These are phyloP conservation scores for Sepioteuthis lessoniana DNA, from an alignment of 2,888 invertebrate species.

Conservation along the genomic window DNA sequence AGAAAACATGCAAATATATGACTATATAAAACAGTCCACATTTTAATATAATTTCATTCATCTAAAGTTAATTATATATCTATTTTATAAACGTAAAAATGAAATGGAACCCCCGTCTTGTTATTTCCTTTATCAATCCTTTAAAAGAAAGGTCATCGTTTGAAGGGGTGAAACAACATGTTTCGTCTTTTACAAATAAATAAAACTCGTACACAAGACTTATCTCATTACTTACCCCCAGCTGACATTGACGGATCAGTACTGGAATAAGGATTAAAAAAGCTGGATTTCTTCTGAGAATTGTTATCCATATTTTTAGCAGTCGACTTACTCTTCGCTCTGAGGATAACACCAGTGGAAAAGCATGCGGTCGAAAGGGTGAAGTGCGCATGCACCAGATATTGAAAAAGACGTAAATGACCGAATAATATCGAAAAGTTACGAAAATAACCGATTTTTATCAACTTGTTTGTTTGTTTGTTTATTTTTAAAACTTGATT, in stretches of 20 bases:
- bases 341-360: background rate
- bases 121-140: too few species aligned
- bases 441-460: background rate
- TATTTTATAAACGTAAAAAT: background rate
- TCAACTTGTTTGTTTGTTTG: too few species aligned
- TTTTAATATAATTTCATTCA: too few species aligned
- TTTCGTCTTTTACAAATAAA: background rate
- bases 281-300: background rate
- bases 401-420: background rate
- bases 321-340: background rate
- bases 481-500: too few species aligned
- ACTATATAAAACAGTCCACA: too few species aligned
- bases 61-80: too few species aligned
- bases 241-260: slow-evolving; percentile 39
- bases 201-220: background rate
- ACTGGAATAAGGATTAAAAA: slow-evolving; percentile 45
- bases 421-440: background rate
- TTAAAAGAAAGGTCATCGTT: background rate
- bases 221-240: background rate
- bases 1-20: too few species aligned
- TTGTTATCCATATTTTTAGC: background rate
- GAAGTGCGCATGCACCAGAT: background rate
- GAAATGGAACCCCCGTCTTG: background rate
- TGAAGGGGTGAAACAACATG: background rate
- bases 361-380: slow-evolving; percentile 14